Base-by-base conservation (phyloP, 2,888 invertebrate genomes). In the Ceriagrion tenellum region DNA sequence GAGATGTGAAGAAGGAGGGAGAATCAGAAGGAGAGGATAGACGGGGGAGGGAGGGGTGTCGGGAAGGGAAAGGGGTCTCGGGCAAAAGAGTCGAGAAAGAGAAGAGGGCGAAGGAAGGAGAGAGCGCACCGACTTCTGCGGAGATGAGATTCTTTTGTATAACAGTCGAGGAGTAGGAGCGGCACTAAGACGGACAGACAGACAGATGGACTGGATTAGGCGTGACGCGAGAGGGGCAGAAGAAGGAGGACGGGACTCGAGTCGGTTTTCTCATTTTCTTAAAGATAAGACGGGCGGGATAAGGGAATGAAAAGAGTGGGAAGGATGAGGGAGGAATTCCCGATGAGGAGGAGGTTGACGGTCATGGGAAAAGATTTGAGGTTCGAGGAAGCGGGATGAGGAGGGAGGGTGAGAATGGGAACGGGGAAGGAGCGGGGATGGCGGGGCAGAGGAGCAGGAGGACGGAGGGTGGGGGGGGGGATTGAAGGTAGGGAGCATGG, bases 281-380 rank as follows among this genome's bases (percentile, higher is more conserved):
- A 81, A 81, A 81, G 81, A 81, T 81, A 81, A 81, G 35, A 35
- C 30, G 35, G 81, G 30, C n/a, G 63, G 93, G 47, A 93, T 47
- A 47, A 69, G 93, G 40, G 93, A 89, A 55, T 26, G 63, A 69
- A 93, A 69, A n/a, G 69, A 47, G 93, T 74, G 93, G n/a, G 55
- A 47, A n/a, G 47, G 93, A 93, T 63, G 69, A 63, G 69, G 69
- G 69, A 69, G 93, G 26, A 40, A 40, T 35, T 26, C 47, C 93
- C 47, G 47, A 93, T 69, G 93, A 47, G 93, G 81, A 81, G 30
- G 30, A 81, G 81, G 69, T 47, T 69, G 69, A 13, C 81, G 81
- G 81, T 81, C 81, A 81, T 81, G 81, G 81, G 81, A 35, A 81
- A 35, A 81, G 81, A 81, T 81, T 81, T 81, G 81, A 81, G 81